Percentiles rank a stretch among this genome's conserved stretches.
Conservation (phyloP, 92 coral and sea anemone species). For the Phenganax subtilis region DNA sequence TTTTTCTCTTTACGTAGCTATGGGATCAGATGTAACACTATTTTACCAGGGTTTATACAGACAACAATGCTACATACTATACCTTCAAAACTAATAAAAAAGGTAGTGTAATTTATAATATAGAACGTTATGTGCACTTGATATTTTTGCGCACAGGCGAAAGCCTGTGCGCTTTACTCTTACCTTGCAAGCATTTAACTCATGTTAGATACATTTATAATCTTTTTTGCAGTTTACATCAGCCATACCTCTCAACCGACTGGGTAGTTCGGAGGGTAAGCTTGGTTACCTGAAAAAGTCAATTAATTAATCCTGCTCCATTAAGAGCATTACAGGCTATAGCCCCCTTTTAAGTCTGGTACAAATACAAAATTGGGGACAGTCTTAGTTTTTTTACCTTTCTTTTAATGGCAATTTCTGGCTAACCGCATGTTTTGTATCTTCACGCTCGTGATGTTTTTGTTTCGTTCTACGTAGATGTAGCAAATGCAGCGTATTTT, state of each 20-base stretch:
- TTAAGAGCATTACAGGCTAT: no score
- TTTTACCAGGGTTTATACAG: slow-evolving; percentile 83
- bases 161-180: no score
- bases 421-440: no score
- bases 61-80: slow-evolving; percentile 75
- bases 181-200: no score
- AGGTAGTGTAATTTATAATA: slow-evolving; percentile 36
- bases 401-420: no score
- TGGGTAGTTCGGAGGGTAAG: slow-evolving; percentile 31
- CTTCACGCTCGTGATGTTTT: background rate
- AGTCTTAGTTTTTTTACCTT: no score
- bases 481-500: slow-evolving; percentile 78
- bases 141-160: no score
- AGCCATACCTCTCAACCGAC: slow-evolving; percentile 37
- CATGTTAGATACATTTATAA: no score
- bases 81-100: slow-evolving; percentile 60
- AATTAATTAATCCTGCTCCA: background rate
- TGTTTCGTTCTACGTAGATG: slow-evolving; percentile 48
- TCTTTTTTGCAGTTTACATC: slow-evolving; percentile 21
- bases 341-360: no score
- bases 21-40: slow-evolving; percentile 91
- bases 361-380: no score
- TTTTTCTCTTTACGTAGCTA: slow-evolving; percentile 45
- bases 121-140: background rate
- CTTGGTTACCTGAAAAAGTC: background rate